phyloP scores from a whole-genome alignment of 2,797 vertebrate genomes.

The Coccyzus lansbergi region DNA sequence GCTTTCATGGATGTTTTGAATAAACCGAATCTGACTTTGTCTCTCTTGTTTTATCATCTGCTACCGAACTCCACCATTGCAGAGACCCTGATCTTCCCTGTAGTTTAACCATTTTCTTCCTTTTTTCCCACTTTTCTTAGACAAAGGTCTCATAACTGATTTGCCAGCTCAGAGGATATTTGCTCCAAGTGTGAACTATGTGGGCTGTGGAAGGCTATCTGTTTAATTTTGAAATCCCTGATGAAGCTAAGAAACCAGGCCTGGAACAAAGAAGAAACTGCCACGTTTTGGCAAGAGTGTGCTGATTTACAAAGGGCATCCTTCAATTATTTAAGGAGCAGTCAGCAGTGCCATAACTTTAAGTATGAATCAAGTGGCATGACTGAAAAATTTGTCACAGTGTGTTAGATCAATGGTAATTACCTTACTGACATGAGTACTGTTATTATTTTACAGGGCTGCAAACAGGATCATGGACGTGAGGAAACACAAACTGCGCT shows the following conservation, averaged over 20 bases:
- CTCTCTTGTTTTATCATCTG: neutral
- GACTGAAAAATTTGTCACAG: conserved; percentile 90
- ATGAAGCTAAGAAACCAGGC: conserved; percentile 57
- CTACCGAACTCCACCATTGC: neutral
- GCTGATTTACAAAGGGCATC: conserved; percentile 77
- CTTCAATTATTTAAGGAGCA: conserved; percentile 80
- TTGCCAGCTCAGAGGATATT: conserved; percentile 44
- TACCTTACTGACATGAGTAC: conserved; percentile 97
- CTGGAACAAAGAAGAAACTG: conserved; percentile 69
- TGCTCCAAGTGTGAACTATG: neutral
- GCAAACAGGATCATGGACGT: conserved; percentile 86
- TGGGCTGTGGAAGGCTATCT: conserved; percentile 53
- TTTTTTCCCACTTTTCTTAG: neutral
- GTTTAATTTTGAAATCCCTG: conserved; percentile 66
- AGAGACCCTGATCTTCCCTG: neutral
- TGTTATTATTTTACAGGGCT: conserved; percentile 99
- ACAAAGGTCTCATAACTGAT: conserved; percentile 52
- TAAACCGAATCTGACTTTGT: neutral
- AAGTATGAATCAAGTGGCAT: conserved; percentile 89
- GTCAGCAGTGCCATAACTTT: conserved; percentile 78
- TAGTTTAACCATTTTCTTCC: conserved; percentile 9
- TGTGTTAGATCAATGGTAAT: conserved; percentile 98
- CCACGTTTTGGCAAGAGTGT: conserved; percentile 62
- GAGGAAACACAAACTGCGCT: conserved; percentile 80
- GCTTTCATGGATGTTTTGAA: neutral